Evolutionary conservation across 2,888 invertebrate species (phyloP).

Genomic region (Iphiclides podalirius): DNA sequence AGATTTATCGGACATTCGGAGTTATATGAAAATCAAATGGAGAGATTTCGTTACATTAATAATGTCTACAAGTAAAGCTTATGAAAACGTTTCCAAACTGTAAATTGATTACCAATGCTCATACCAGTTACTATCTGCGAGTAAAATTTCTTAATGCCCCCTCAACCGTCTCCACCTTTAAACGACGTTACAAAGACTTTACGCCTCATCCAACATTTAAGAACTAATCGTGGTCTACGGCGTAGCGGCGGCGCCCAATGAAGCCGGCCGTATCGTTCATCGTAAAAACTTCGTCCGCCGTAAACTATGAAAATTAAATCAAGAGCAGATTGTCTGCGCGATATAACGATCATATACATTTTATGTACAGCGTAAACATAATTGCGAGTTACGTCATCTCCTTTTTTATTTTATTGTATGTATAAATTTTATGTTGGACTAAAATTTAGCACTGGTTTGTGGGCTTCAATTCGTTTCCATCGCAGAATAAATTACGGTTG

Average conservation of each 20-base stretch:
- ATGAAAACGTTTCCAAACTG: no score
- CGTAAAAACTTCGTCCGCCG: conserved; percentile 59
- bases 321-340: conserved; percentile 41
- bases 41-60: no score
- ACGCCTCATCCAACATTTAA: conserved; percentile 64
- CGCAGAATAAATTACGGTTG: no score
- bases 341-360: conserved; percentile 13
- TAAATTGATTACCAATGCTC: no score
- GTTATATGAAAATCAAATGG: no score
- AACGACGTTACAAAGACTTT: conserved; percentile 37
- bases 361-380: conserved; percentile 14
- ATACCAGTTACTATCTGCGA: not conserved
- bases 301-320: conserved; percentile 69
- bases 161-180: conserved; percentile 9
- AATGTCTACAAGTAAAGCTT: no score
- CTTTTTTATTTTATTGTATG: not conserved
- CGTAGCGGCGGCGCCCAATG: conserved; percentile 29
- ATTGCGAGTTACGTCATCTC: conserved; percentile 1
- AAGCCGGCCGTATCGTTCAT: conserved; percentile 52
- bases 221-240: conserved; percentile 60
- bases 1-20: no score
- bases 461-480: no score
- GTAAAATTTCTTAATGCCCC: conserved; percentile 18
- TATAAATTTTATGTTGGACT: not conserved
- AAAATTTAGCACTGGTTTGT: no score